Evolutionary conservation across 2,888 invertebrate species (phyloP).

Genomic region (Aleiodes leptofemur): DNA sequence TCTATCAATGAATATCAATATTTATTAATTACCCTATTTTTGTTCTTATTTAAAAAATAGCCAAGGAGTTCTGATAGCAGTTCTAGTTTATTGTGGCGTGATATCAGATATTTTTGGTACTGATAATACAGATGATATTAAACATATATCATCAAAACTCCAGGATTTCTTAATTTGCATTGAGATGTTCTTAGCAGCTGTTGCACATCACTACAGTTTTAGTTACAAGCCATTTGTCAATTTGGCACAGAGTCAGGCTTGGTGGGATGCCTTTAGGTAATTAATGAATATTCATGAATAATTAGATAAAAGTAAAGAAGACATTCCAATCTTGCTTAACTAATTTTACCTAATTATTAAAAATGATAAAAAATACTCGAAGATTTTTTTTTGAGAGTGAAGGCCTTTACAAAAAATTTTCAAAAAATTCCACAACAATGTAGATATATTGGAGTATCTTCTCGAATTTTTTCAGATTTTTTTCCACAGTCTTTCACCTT

Average conservation of each 20-base stretch:
- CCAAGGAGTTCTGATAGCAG: constrained; percentile 93
- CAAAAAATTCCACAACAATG: no score
- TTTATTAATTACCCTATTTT: neutral
- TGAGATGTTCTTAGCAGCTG: constrained; percentile 97
- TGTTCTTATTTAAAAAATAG: constrained; percentile 76
- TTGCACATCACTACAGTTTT: constrained; percentile 97
- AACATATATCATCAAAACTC: constrained; percentile 87
- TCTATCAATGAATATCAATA: constrained; percentile 28
- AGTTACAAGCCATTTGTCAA: constrained; percentile 92
- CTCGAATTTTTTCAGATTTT: no score
- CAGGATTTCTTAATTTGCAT: constrained; percentile 97
- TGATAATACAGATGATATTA: constrained; percentile 81
- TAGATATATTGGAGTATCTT: no score
- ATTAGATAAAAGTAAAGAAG: neutral
- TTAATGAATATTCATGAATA: neutral
- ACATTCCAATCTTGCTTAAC: no score
- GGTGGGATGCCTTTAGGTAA: constrained; percentile 74
- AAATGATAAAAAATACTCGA: no score
- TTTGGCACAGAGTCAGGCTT: constrained; percentile 71
- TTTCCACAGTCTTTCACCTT: no score
- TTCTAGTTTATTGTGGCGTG: constrained; percentile 88
- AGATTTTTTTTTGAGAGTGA: no score
- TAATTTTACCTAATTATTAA: no score
- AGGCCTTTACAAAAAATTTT: no score
- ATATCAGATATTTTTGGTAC: constrained; percentile 87